Base-by-base conservation (phyloP, 1,140 invertebrate genomes). In the Lepidurus apus region DNA sequence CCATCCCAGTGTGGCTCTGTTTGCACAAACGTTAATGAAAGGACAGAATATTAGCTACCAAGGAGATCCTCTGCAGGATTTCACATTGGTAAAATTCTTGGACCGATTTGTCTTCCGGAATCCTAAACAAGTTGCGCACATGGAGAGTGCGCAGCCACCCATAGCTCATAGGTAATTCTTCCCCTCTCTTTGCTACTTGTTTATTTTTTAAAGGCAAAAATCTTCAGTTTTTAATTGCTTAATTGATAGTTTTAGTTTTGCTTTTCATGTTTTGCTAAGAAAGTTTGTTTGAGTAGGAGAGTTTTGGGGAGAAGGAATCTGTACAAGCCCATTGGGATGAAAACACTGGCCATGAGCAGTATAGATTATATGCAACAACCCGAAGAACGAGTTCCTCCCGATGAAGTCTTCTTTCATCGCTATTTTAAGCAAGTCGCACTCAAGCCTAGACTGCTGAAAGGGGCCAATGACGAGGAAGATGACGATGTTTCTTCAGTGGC, bases 81-180 rank as follows among this genome's bases (percentile, higher is more conserved):
- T 98, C 83, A 93, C 92, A 0, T 85, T 95, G 1, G 92, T 95
- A 42, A 87, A 94, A 79, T 99, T 98, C 84, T 86, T 98, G 11
- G 96, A 99, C 83, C 88, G 96, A 78, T 98, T 98, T 85, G 94
- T 95, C 1, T 98, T 95, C 83, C 95, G 97, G 85, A 99, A 99
- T 88, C 95, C 97, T 0, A 98, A 98, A 85, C 91, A 91, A 90
- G 84, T 84, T 83, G 81, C 85, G 82, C 81, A 81, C 76, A 79
- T 80, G 26, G 76, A 80, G 79, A 81, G 80, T 82, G 80, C 78
- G 73, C 80, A 17, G 65, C 74, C 34, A 65, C 21, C n/a, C 74
- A 53, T 78, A 75, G 77, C 76, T 42, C 47, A 80, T 44, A 73
- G 79, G 73, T 78, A 74, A n/a, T 80, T 13, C n/a, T 73, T 53